Percentiles rank a stretch among this genome's conserved stretches.
Conservation (phyloP, 2,797 vertebrate species). For the Danio kyathit region DNA sequence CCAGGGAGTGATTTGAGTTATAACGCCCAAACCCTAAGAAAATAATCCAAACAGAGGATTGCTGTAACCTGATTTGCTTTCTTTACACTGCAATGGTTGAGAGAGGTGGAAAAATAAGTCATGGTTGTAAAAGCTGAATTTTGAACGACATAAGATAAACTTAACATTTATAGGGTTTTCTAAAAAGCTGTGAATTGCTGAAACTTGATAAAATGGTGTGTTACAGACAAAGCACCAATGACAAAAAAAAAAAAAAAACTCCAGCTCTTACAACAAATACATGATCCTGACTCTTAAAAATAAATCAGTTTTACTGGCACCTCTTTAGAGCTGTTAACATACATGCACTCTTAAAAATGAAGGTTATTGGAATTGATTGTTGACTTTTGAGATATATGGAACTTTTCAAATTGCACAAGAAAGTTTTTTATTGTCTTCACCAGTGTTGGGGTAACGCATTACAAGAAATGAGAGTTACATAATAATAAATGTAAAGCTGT, state of each 20-base stretch:
- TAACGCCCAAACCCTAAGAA: conserved; percentile 31
- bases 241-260: neutral
- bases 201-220: neutral
- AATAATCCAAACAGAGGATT: conserved; percentile 43
- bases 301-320: neutral
- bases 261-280: neutral
- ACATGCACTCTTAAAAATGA: neutral
- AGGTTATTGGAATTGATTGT: neutral
- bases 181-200: neutral
- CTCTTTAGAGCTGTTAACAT: neutral
- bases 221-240: neutral
- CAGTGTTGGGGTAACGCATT: no score
- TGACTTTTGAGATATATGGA: neutral
- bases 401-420: no score
- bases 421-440: no score
- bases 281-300: neutral
- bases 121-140: conserved; percentile 32
- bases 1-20: conserved; percentile 35
- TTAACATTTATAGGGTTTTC: conserved; percentile 14
- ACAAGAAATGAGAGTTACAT: no score
- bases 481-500: no score
- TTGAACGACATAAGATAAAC: conserved; percentile 23
- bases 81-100: conserved; percentile 43
- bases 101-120: conserved; percentile 45
- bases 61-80: conserved; percentile 49